phyloP scores from a whole-genome alignment of 2,888 invertebrate species.

The Tachina fera region DNA sequence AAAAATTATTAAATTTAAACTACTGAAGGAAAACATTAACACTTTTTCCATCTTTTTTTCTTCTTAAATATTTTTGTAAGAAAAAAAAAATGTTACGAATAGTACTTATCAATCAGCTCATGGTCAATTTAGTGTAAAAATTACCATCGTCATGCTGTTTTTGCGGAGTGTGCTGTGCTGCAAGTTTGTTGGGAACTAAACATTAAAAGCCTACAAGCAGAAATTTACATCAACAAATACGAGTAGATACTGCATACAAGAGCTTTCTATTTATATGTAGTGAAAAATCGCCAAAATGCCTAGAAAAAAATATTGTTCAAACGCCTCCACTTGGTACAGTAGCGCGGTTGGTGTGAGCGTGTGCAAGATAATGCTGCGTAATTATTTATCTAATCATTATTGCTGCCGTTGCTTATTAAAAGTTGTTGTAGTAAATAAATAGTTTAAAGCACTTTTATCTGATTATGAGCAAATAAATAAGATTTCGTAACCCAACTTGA shows the following conservation, averaged over 20 bases:
- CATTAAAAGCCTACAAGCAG: slow-evolving; percentile 6
- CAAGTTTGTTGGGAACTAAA: slow-evolving; percentile 15
- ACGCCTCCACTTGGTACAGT: neutral
- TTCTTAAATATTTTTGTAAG: neutral
- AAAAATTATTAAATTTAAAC: slow-evolving; percentile 6
- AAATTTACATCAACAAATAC: neutral
- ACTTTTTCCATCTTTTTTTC: neutral
- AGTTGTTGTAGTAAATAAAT: slow-evolving; percentile 22
- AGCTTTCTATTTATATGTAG: neutral
- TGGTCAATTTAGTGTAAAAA: slow-evolving; percentile 62
- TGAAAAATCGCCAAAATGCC: slow-evolving; percentile 23
- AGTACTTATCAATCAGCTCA: slow-evolving; percentile 45
- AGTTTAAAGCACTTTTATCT: slow-evolving; percentile 7
- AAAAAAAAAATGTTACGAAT: slow-evolving; percentile 10
- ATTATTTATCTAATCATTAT: slow-evolving; percentile 40
- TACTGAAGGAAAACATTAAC: slow-evolving; percentile 14
- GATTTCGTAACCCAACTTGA: slow-evolving; percentile 29
- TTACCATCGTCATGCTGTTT: slow-evolving; percentile 41
- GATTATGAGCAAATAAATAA: slow-evolving; percentile 11
- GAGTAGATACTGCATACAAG: slow-evolving; percentile 22
- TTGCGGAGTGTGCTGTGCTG: slow-evolving; percentile 8
- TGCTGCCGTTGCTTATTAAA: slow-evolving; percentile 7
- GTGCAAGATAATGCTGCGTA: slow-evolving; percentile 16
- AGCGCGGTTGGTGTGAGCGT: slow-evolving; percentile 9
- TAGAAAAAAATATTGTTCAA: slow-evolving; percentile 11